phyloP scores from a whole-genome alignment of 2,888 invertebrate species.

The Lacanobia oleracea region DNA sequence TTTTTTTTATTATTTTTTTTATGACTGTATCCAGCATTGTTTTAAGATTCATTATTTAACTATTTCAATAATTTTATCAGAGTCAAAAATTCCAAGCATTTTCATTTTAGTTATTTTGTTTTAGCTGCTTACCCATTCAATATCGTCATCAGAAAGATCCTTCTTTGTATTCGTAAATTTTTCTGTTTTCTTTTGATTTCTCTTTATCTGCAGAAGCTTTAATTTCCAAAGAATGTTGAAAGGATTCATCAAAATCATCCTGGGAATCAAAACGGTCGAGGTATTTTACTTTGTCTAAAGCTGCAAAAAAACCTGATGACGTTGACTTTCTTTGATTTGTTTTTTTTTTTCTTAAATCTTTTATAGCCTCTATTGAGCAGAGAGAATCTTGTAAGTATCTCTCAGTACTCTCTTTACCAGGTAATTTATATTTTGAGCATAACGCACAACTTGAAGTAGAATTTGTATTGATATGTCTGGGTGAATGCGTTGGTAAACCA shows the following conservation, averaged over 20 bases:
- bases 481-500: background rate
- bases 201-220: background rate
- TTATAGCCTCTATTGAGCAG: background rate
- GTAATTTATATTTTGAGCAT: constrained; percentile 7
- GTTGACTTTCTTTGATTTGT: background rate
- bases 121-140: background rate
- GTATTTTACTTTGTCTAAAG: background rate
- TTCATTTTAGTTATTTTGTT: background rate
- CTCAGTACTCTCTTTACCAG: constrained; percentile 14
- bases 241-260: constrained; percentile 6
- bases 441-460: too few relatives aligned
- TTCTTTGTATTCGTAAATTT: too few relatives aligned
- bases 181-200: background rate
- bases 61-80: background rate
- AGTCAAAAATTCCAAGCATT: background rate
- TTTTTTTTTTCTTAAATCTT: background rate
- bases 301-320: background rate
- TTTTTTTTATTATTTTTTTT: background rate
- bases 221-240: background rate
- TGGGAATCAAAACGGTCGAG: background rate
- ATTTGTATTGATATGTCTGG: background rate
- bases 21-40: background rate
- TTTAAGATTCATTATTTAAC: background rate
- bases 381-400: background rate
- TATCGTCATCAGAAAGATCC: background rate